phyloP scores from a whole-genome alignment of 1,140 invertebrate species.

The Drosophila pectinifera region DNA sequence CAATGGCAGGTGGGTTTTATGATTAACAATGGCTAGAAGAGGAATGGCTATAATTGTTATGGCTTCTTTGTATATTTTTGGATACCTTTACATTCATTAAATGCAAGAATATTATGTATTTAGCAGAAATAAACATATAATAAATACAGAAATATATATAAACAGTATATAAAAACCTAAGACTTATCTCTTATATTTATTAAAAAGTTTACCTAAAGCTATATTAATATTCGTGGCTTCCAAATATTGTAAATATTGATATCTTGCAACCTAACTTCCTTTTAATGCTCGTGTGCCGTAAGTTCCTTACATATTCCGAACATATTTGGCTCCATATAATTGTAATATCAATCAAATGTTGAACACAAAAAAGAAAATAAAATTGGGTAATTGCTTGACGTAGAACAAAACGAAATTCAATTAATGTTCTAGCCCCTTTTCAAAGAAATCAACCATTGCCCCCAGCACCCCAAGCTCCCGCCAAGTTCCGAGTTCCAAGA shows the following conservation, averaged over 20 bases:
- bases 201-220: too few relatives aligned
- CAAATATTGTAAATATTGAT: too few relatives aligned
- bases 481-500: constrained; percentile 22
- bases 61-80: constrained; percentile 8
- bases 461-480: constrained; percentile 15
- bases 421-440: constrained; percentile 12
- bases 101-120: background rate
- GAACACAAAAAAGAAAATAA: constrained; percentile 20
- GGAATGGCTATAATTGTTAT: constrained; percentile 3
- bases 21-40: constrained; percentile 22
- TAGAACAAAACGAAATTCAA: constrained; percentile 26
- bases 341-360: constrained; percentile 31
- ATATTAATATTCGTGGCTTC: too few relatives aligned
- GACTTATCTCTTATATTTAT: background rate
- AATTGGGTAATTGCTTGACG: constrained; percentile 14
- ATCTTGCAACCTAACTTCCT: background rate
- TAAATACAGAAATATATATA: background rate
- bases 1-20: constrained; percentile 2
- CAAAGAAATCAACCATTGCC: constrained; percentile 17
- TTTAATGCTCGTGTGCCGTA: background rate
- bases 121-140: background rate
- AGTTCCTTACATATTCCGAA: background rate
- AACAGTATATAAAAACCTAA: background rate
- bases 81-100: constrained; percentile 2
- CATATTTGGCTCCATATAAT: constrained; percentile 5